Base-by-base conservation (phyloP, 2,113 vertebrate species). In the Heterochromis multidens region DNA sequence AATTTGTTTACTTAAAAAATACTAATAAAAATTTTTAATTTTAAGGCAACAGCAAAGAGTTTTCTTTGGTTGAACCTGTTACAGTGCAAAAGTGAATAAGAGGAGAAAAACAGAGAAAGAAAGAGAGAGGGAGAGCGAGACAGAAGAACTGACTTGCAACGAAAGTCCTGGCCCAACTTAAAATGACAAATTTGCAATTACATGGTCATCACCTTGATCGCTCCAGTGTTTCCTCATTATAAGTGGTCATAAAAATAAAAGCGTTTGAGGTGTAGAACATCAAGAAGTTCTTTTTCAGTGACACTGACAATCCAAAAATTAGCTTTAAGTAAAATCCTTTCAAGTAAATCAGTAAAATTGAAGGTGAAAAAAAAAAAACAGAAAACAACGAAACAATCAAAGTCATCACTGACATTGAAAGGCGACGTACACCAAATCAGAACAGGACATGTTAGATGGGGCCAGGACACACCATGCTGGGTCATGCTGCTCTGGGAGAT, bases 401-500 rank as follows among this genome's bases (percentile, higher is more conserved):
- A 85, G 11, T 82, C 61, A 87, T 29, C 82, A 80, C 25, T 46
- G 67, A 80, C 82, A 87, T n/a, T 46, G 19, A 61, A 27, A 63
- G 59, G 27, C 76, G 25, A 84, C 85, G 62, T 33, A 89, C 89
- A 93, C 85, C 74, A 84, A 95, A 95, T 90, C 84, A 95, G 83
- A 93, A 95, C 91, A 95, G 90, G 83, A 94, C 93, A 95, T 92
- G 88, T 90, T 65, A 95, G 92, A 95, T 88, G 87, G 92, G 93
- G 89, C 95, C 88, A 96, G 93, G 94, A 96, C 94, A 97, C 96
- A 96, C 95, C 94, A 82, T 96, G 95, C 96, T 96, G 96, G 96
- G 97, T 97, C 97, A 97, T 97, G 97, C 97, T 97, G 97, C 97
- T 97, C 97, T 95, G 96, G 96, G 97, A 97, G 95, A 96, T 98